Conservation (phyloP, 2,113 vertebrate genomes). For the Orcinus orca region DNA sequence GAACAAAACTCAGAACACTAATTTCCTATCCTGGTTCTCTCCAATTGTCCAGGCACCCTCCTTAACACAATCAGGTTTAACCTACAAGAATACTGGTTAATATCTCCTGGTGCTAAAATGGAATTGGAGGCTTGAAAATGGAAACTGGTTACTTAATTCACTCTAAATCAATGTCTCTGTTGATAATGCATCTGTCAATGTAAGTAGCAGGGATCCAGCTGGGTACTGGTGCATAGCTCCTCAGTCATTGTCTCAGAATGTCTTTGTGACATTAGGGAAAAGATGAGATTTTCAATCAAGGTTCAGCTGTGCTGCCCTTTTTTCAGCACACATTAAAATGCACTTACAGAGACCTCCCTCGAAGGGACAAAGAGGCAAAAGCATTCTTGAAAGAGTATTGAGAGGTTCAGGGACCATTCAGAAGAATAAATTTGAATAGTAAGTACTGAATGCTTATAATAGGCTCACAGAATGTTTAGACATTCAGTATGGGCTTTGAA, state of each 20-base stretch:
- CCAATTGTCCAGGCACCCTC: not conserved
- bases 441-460: not conserved
- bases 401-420: not conserved
- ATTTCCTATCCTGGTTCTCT: slow-evolving; percentile 15
- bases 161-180: slow-evolving; percentile 65
- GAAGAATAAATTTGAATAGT: slow-evolving; percentile 32
- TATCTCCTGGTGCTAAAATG: slow-evolving; percentile 47
- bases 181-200: slow-evolving; percentile 68
- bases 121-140: slow-evolving; percentile 54
- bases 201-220: slow-evolving; percentile 54
- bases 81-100: slow-evolving; percentile 48
- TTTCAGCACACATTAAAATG: slow-evolving; percentile 60
- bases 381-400: not conserved
- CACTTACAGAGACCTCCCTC: slow-evolving; percentile 56
- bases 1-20: slow-evolving; percentile 20
- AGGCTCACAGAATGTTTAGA: not conserved
- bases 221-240: slow-evolving; percentile 38
- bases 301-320: slow-evolving; percentile 47
- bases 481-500: not conserved
- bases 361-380: slow-evolving; percentile 32
- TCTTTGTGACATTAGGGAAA: slow-evolving; percentile 63
- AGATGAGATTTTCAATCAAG: slow-evolving; percentile 70
- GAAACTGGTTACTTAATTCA: slow-evolving; percentile 70
- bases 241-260: slow-evolving; percentile 56
- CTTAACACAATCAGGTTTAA: slow-evolving; percentile 57